These are phyloP conservation scores for Rhyacichthys aspro DNA, from an alignment of 2,797 vertebrate species.

Conservation along the genomic window DNA sequence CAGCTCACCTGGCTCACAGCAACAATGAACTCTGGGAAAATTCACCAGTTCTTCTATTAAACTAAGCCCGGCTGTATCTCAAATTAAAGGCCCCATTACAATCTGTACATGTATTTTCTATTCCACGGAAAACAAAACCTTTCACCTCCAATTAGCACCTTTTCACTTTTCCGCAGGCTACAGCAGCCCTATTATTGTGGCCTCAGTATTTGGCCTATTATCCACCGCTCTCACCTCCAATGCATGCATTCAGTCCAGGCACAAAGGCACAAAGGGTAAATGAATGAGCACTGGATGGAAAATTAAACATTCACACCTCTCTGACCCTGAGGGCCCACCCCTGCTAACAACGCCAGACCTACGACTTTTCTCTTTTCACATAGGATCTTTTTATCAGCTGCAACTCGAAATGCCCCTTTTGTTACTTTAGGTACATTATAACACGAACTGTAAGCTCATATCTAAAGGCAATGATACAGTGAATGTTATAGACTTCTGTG, in stretches of 20 bases:
- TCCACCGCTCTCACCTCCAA: slow-evolving; percentile 19
- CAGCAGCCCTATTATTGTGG: slow-evolving; percentile 17
- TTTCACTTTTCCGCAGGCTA: slow-evolving; percentile 20
- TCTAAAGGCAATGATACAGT: too few relatives aligned
- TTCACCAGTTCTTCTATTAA: too few relatives aligned
- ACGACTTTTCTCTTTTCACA: neutral
- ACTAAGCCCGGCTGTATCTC: neutral
- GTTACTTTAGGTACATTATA: too few relatives aligned
- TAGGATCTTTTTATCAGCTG: too few relatives aligned
- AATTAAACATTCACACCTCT: slow-evolving; percentile 17
- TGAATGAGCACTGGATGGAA: slow-evolving; percentile 8
- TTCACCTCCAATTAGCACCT: slow-evolving; percentile 24
- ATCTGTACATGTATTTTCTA: slow-evolving; percentile 9
- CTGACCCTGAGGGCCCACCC: slow-evolving; percentile 8
- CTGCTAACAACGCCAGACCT: neutral
- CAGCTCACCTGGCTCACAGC: neutral
- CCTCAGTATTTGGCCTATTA: slow-evolving; percentile 23
- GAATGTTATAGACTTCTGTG: too few relatives aligned
- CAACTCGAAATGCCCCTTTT: too few relatives aligned
- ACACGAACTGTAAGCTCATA: too few relatives aligned
- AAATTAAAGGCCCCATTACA: slow-evolving; percentile 9
- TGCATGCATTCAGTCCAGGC: slow-evolving; percentile 1
- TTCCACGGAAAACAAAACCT: slow-evolving; percentile 2
- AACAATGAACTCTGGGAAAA: slow-evolving; percentile 7
- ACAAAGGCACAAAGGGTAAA: slow-evolving; percentile 32